These are phyloP conservation scores for Phyllotis vaccarum DNA, from an alignment of 2,797 vertebrate species.

Conservation along the genomic window DNA sequence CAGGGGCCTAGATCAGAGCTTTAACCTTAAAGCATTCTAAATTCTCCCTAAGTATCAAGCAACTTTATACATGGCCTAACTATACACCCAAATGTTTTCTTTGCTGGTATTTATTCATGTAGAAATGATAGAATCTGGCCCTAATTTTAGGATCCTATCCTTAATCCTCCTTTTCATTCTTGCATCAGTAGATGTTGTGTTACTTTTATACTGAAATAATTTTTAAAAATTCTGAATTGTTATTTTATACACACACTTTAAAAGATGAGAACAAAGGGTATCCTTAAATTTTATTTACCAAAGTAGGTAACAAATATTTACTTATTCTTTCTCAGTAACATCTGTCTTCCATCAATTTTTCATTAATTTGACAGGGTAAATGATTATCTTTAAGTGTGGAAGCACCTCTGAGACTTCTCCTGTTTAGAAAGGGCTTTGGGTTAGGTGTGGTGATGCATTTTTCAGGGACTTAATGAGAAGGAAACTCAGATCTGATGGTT, in stretches of 20 bases:
- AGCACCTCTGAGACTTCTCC: conserved; percentile 58
- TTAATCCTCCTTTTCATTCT: background rate
- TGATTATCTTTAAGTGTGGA: conserved; percentile 68
- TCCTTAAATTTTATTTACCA: conserved; percentile 57
- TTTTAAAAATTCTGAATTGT: conserved; percentile 40
- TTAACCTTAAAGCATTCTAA: background rate
- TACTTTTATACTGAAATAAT: conserved; percentile 35
- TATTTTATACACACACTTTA: conserved; percentile 32
- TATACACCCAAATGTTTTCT: background rate
- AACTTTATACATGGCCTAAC: background rate
- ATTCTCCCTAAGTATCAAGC: conserved; percentile 34
- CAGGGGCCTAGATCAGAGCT: background rate
- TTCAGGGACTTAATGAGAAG: conserved; percentile 64
- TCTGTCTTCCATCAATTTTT: conserved; percentile 70
- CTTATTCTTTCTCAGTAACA: conserved; percentile 47
- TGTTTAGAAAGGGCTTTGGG: conserved; percentile 67
- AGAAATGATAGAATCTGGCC: background rate
- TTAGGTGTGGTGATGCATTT: conserved; percentile 57
- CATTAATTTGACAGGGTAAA: conserved; percentile 74
- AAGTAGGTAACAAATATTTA: conserved; percentile 68
- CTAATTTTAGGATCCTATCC: background rate
- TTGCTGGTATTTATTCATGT: background rate
- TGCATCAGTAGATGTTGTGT: background rate
- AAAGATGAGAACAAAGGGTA: background rate
- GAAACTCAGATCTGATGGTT: conserved; percentile 47